Conservation (phyloP, 64 coral and sea anemone genomes). For the Stichodactyla mertensii region DNA sequence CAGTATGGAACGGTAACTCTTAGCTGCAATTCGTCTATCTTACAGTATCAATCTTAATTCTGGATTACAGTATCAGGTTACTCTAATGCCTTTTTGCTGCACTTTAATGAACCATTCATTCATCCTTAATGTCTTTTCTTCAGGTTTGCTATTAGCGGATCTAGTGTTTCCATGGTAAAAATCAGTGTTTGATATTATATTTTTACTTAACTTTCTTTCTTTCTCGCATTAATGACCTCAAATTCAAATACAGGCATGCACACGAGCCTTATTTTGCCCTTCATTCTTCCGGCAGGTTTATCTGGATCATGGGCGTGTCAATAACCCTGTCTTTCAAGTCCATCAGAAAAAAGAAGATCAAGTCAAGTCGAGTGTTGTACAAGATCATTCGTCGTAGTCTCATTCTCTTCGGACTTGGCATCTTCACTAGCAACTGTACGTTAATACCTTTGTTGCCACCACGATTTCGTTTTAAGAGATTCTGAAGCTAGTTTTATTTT, state of each 20-base stretch:
- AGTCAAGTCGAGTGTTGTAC: constrained; percentile 37
- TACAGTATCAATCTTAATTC: not conserved
- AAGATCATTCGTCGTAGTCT: constrained; percentile 83
- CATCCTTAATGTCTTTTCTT: not conserved
- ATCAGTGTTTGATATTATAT: too few relatives aligned
- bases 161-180: constrained; percentile 94
- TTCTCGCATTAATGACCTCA: too few relatives aligned
- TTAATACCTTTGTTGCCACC: not conserved
- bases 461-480: not conserved
- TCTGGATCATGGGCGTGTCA: constrained; percentile 98
- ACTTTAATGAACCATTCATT: not conserved
- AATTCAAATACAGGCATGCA: too few relatives aligned
- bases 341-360: constrained; percentile 48
- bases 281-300: constrained; percentile 55
- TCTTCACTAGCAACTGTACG: constrained; percentile 95
- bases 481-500: not conserved
- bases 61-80: not conserved
- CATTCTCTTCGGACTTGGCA: constrained; percentile 81
- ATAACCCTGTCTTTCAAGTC: constrained; percentile 92
- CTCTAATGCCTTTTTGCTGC: not conserved
- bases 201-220: too few relatives aligned
- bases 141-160: constrained; percentile 86
- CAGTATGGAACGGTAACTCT: constrained; percentile 55
- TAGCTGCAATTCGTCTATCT: not conserved
- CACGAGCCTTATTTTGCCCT: too few relatives aligned